A percentile compares a stretch with the other conserved stretches of the same genome.
phyloP scores from a whole-genome alignment of 2,113 vertebrate species.

The Antigone vipio region DNA sequence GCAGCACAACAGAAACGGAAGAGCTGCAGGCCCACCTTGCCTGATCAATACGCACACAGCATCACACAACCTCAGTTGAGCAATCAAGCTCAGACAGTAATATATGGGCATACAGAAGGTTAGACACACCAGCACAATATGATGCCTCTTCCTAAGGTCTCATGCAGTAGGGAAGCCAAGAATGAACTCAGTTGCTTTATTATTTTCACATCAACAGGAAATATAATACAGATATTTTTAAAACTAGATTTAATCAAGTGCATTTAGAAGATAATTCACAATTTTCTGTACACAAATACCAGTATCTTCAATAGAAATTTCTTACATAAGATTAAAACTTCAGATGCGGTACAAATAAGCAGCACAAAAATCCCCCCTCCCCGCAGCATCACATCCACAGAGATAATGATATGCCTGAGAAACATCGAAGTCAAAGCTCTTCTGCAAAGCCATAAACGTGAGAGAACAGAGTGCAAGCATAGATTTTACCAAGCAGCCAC shows the following conservation, averaged over 20 bases:
- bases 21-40: neutral
- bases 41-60: neutral
- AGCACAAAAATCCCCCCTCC: neutral
- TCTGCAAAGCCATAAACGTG: neutral
- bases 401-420: neutral
- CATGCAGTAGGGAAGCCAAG: neutral
- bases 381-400: neutral
- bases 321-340: neutral
- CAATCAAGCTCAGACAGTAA: neutral
- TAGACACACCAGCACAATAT: neutral
- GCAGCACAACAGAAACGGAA: neutral
- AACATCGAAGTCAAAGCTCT: neutral
- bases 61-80: neutral
- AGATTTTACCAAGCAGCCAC: neutral
- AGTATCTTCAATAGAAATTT: neutral
- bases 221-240: constrained; percentile 1
- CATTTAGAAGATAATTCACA: neutral
- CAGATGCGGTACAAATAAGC: neutral
- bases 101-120: fast-evolving
- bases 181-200: constrained; percentile 12
- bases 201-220: constrained; percentile 21
- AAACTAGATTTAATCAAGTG: constrained; percentile 6
- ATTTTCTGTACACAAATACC: neutral
- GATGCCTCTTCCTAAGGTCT: neutral
- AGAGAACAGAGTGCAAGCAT: neutral